phyloP scores from a whole-genome alignment of 1,140 invertebrate species.

The Drosophila chauvacae region DNA sequence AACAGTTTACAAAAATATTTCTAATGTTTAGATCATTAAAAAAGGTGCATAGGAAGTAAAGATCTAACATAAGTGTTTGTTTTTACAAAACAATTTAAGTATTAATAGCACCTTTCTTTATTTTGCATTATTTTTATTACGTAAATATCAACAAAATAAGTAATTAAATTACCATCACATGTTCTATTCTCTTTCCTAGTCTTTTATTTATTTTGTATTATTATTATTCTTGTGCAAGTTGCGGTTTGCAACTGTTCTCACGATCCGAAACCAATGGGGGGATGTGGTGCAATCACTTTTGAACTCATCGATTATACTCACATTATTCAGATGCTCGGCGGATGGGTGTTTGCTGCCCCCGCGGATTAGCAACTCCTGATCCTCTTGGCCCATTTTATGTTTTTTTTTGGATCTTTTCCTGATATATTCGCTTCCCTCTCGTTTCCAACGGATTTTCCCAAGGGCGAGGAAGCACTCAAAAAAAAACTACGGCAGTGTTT shows the following conservation, averaged over 20 bases:
- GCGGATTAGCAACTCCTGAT: slow-evolving; percentile 77
- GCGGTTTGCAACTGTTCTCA: slow-evolving; percentile 55
- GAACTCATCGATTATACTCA: slow-evolving; percentile 44
- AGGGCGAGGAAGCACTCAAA: slow-evolving; percentile 13
- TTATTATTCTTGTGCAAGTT: slow-evolving; percentile 27
- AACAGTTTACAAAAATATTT: not conserved
- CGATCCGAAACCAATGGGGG: slow-evolving; percentile 33
- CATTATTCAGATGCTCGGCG: slow-evolving; percentile 73
- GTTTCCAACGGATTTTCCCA: not conserved
- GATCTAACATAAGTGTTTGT: not conserved
- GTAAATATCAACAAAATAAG: not conserved
- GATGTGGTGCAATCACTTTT: slow-evolving; percentile 20
- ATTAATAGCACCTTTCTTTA: not conserved
- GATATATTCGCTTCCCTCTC: not conserved
- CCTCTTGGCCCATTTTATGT: slow-evolving; percentile 73
- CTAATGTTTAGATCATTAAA: not conserved
- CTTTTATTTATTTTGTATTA: not conserved
- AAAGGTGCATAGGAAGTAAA: not conserved
- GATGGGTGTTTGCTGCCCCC: slow-evolving; percentile 75
- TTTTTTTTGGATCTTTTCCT: not conserved
- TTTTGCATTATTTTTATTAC: not conserved
- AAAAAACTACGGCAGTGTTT: slow-evolving; percentile 4
- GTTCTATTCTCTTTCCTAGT: not conserved
- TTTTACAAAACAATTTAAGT: not conserved
- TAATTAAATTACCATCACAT: not conserved